Evolutionary conservation across 2,113 vertebrate species (phyloP).

Genomic region (Notarius lentiginosus): DNA sequence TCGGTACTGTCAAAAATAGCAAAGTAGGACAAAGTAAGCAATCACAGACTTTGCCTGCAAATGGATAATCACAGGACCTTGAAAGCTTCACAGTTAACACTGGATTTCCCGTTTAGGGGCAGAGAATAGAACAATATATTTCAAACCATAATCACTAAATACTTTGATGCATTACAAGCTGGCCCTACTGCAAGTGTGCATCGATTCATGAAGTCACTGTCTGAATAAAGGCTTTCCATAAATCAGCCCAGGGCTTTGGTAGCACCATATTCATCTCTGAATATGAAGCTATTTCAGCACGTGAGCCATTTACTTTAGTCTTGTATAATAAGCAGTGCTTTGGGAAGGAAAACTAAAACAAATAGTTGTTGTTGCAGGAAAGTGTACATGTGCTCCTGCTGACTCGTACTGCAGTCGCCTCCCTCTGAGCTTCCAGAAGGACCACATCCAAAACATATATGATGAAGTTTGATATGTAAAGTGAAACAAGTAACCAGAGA

Average conservation of each 20-base stretch:
- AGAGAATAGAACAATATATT: conserved; percentile 72
- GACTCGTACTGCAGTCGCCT: conserved; percentile 46
- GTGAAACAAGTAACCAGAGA: not conserved
- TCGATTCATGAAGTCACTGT: conserved; percentile 52
- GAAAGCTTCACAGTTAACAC: conserved; percentile 66
- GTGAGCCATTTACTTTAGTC: conserved; percentile 56
- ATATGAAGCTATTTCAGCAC: conserved; percentile 54
- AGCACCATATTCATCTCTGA: conserved; percentile 48
- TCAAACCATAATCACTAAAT: conserved; percentile 76
- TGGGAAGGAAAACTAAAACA: conserved; percentile 30
- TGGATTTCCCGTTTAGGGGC: conserved; percentile 69
- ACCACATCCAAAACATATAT: not conserved
- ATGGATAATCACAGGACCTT: conserved; percentile 74
- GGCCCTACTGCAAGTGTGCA: conserved; percentile 53
- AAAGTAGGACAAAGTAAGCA: conserved; percentile 81
- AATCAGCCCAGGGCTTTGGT: conserved; percentile 60
- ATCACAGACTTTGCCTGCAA: conserved; percentile 70
- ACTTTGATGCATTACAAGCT: conserved; percentile 70
- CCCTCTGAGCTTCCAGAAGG: not conserved
- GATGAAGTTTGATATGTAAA: not conserved
- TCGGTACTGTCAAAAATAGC: conserved; percentile 76
- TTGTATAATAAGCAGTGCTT: conserved; percentile 43
- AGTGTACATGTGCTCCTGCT: conserved; percentile 36
- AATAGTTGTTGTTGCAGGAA: conserved; percentile 34
- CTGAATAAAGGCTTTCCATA: conserved; percentile 55